Conservation (phyloP, 1,140 invertebrate genomes). For the Mercenaria mercenaria region DNA sequence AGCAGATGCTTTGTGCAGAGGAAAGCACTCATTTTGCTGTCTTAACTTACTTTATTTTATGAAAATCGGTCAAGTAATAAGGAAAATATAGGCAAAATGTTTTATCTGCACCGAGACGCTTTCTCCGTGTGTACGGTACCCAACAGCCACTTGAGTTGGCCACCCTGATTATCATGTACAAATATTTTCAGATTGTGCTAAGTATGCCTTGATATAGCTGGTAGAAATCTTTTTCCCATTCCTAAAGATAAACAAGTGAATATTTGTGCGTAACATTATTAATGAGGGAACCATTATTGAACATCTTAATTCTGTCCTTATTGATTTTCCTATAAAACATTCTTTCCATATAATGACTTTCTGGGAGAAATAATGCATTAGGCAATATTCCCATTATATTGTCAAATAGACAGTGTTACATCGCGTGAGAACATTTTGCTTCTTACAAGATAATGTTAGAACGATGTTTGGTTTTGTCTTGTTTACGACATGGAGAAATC, state of each 20-base stretch:
- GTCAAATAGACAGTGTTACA: conserved; percentile 38
- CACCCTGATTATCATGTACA: too few relatives aligned
- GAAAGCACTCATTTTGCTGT: too few relatives aligned
- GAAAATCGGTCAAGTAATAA: too few relatives aligned
- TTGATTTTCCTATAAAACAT: conserved; percentile 49
- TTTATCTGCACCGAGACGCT: too few relatives aligned
- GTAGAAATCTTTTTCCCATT: too few relatives aligned
- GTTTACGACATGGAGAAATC: background rate
- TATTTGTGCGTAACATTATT: background rate
- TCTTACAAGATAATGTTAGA: background rate
- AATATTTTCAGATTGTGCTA: too few relatives aligned
- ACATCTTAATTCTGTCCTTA: background rate
- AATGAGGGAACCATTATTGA: background rate
- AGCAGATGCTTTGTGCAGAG: too few relatives aligned
- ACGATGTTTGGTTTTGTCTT: background rate
- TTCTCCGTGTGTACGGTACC: too few relatives aligned
- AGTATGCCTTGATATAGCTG: too few relatives aligned
- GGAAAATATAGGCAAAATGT: too few relatives aligned
- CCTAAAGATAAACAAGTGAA: background rate
- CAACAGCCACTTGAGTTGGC: too few relatives aligned
- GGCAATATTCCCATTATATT: conserved; percentile 40
- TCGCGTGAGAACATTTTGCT: background rate
- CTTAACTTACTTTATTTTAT: too few relatives aligned
- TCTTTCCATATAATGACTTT: conserved; percentile 48
- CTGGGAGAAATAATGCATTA: conserved; percentile 32